Evolutionary conservation across 2,113 vertebrate genomes (phyloP).

Genomic region (Psophia crepitans): DNA sequence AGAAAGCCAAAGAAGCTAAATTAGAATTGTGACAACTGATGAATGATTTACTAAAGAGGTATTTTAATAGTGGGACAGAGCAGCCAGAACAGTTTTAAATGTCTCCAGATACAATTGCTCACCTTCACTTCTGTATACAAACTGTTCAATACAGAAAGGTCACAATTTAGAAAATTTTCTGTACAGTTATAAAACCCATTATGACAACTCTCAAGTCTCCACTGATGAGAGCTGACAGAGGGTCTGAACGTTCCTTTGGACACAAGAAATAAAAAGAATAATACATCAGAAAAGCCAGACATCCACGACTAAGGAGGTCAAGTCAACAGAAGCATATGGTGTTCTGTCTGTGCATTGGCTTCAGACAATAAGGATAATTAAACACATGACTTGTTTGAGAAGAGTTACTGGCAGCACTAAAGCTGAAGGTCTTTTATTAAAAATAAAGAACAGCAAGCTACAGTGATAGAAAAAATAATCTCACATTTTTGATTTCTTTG

Average conservation of each 20-base stretch:
- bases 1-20: background rate
- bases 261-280: background rate
- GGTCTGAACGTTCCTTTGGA: background rate
- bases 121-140: background rate
- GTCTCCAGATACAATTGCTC: background rate
- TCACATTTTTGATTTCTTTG: background rate
- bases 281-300: background rate
- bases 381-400: slow-evolving; percentile 22
- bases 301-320: slow-evolving; percentile 32
- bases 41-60: background rate
- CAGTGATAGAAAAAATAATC: background rate
- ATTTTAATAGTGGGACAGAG: background rate
- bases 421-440: background rate
- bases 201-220: background rate
- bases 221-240: background rate
- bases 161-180: background rate
- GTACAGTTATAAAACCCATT: background rate
- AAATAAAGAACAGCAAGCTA: background rate
- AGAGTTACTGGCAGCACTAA: background rate
- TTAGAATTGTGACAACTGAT: background rate
- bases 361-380: slow-evolving; percentile 58
- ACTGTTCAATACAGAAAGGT: background rate
- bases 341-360: slow-evolving; percentile 19
- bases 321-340: slow-evolving; percentile 61
- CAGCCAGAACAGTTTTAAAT: background rate